These are phyloP conservation scores for Pygmarrhopalites habei DNA, from an alignment of 1,140 invertebrate species.

Conservation along the genomic window DNA sequence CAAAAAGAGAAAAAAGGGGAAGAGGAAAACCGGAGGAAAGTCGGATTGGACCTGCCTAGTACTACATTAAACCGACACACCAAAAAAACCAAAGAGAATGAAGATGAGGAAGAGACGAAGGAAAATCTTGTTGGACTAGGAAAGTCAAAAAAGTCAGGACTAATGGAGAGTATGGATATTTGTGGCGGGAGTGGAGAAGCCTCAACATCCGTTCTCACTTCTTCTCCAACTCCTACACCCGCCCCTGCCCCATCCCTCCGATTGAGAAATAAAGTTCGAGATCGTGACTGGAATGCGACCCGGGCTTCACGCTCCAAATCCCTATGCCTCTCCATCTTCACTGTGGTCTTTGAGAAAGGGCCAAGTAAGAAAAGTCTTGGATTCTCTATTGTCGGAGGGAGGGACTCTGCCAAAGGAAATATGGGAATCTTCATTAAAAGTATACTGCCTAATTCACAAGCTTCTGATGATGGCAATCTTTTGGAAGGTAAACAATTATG, in stretches of 20 bases:
- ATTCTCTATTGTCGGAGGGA: constrained; percentile 85
- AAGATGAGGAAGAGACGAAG: too few species aligned
- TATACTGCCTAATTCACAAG: constrained; percentile 77
- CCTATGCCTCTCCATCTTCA: constrained; percentile 53
- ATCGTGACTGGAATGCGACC: constrained; percentile 13
- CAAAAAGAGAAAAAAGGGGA: too few species aligned
- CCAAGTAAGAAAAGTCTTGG: constrained; percentile 75
- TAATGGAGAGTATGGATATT: too few species aligned
- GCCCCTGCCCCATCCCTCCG: constrained; percentile 18
- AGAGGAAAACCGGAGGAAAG: too few species aligned
- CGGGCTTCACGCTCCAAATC: constrained; percentile 37
- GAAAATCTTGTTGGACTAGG: too few species aligned
- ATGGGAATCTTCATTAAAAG: constrained; percentile 87
- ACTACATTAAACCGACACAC: too few species aligned
- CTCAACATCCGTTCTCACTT: too few species aligned
- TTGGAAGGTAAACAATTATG: constrained; percentile 58
- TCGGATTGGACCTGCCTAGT: too few species aligned
- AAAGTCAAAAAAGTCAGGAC: too few species aligned
- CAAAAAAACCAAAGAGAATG: too few species aligned
- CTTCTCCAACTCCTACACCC: neutral
- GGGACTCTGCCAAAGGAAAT: constrained; percentile 77
- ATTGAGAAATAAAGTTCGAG: constrained; percentile 30
- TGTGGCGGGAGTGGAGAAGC: too few species aligned
- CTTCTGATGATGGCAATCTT: constrained; percentile 72
- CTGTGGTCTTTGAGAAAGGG: constrained; percentile 74